Evolutionary conservation across 2,113 vertebrate species (phyloP), one percentile per base, ranked within the genome.

Genomic region (Brachypteracias leptosomus): DNA sequence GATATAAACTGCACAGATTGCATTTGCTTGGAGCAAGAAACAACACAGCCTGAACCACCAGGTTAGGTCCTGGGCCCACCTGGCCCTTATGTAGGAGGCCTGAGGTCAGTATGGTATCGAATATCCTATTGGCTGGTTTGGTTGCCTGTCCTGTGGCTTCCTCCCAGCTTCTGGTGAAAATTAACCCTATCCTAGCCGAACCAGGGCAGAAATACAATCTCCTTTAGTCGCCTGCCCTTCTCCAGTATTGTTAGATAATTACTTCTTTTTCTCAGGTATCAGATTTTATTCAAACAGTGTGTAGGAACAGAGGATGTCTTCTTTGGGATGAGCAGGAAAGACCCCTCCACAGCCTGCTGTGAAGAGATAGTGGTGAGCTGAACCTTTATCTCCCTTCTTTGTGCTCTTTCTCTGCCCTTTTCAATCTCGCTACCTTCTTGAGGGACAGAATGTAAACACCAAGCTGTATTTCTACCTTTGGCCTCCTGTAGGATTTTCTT

Each of bases 231-330:
- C 28, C 65, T 82, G 42, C 21, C 13, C 22, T 79, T 70, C 51
- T 86, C 55, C 81, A 76, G 14, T 22, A 11, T 66, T 44, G 14
- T 29, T 38, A 81, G 47, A 49, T 54, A 92, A 29, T 8, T 66
- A 14, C 35, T 77, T 83, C 67, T 97, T 38, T 94, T 88, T 92
- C 89, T 71, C 96, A 99, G 99, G 71, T 99, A 99, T 97, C 98
- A 99, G 84, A 97, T 99, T 63, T 90, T 98, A 66, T 98, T 99
- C 97, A 99, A 99, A 95, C 99, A 99, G 92, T 96, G 92, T 28
- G 98, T 99, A 93, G 98, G 98, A 62, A 98, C 99, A 35, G 99
- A 99, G 79, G 99, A 99, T 68, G 16, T 99, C 44, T 99, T 99
- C 97, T 96, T 99, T 88, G 99, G 99, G 40, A 94, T 99, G 97